phyloP scores from a whole-genome alignment of 2,797 vertebrate genomes.

The Cygnus olor region DNA sequence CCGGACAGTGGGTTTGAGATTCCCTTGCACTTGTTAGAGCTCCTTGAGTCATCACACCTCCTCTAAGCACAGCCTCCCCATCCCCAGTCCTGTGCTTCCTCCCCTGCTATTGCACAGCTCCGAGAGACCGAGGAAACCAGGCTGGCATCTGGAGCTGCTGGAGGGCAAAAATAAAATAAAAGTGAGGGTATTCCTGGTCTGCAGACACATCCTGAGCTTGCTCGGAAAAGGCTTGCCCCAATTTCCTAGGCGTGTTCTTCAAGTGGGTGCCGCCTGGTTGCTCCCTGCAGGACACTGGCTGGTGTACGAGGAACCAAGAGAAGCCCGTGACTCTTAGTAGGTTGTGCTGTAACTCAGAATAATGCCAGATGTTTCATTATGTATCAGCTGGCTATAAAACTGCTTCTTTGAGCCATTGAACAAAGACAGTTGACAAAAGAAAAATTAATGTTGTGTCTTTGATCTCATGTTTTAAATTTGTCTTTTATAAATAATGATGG shows the following conservation, averaged over 20 bases:
- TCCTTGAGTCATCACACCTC: not conserved
- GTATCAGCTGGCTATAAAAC: constrained; percentile 8
- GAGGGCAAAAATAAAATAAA: not conserved
- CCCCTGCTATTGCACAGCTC: not conserved
- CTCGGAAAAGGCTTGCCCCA: not conserved
- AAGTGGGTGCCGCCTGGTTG: not conserved
- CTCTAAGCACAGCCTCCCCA: not conserved
- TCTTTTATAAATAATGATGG: constrained; percentile 75
- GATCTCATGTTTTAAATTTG: constrained; percentile 75
- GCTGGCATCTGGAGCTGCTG: constrained; percentile 14
- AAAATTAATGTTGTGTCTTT: constrained; percentile 69
- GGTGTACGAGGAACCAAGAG: constrained; percentile 26
- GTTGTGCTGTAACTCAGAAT: constrained; percentile 51
- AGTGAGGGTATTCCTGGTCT: not conserved
- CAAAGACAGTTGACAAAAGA: constrained; percentile 69
- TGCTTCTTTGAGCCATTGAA: constrained; percentile 53
- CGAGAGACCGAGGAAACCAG: not conserved
- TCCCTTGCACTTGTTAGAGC: not conserved
- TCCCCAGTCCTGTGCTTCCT: not conserved
- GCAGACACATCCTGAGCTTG: not conserved
- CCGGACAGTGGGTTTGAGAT: not conserved
- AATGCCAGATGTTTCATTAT: constrained; percentile 65
- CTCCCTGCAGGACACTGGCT: not conserved
- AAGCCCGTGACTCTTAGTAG: constrained; percentile 25
- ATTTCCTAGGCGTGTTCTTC: constrained; percentile 21